Conservation (phyloP, 2,888 invertebrate species). For the Holacanthella duospinosa region DNA sequence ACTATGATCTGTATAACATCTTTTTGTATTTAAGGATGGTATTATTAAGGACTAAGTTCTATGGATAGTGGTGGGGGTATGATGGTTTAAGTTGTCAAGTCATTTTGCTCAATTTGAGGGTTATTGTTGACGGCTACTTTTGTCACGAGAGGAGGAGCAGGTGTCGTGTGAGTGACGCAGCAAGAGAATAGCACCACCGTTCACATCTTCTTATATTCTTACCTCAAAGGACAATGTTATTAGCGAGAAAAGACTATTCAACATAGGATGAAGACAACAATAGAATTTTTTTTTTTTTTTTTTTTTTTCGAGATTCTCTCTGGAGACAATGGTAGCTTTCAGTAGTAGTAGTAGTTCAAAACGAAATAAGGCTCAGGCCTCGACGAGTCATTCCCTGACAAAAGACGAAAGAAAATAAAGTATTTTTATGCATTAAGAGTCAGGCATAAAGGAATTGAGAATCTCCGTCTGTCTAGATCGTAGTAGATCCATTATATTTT, state of each 20-base stretch:
- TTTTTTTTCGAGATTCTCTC: not conserved
- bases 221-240: not conserved
- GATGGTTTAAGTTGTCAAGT: conserved; percentile 9
- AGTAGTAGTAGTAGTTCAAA: not conserved
- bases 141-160: conserved; percentile 9
- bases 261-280: no score
- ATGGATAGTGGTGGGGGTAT: no score
- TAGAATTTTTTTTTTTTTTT: no score
- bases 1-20: no score
- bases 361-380: not conserved
- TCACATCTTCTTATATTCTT: no score
- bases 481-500: not conserved
- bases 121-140: conserved; percentile 9
- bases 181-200: not conserved
- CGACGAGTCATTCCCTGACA: conserved; percentile 5
- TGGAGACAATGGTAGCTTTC: conserved; percentile 5
- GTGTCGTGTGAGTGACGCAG: conserved; percentile 10
- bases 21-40: no score
- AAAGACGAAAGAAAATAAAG: not conserved
- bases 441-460: not conserved
- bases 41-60: no score
- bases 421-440: not conserved
- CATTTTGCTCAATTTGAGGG: conserved; percentile 8
- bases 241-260: no score
- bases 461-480: not conserved